Base-by-base conservation (phyloP, 2,797 vertebrate genomes). In the Epinephelus awoara region DNA sequence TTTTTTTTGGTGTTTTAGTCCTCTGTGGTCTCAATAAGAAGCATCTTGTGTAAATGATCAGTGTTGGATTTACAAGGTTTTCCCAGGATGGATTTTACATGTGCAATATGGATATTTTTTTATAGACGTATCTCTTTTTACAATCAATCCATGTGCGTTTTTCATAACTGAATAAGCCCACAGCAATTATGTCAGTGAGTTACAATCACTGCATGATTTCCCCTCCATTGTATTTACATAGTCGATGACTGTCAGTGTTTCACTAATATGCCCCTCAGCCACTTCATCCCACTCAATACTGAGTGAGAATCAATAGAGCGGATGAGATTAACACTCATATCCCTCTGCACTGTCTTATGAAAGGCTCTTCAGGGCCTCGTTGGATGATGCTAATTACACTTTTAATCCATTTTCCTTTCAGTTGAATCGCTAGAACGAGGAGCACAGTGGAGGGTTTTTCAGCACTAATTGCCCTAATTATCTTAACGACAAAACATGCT, bases 301-400 rank as follows among this genome's bases (percentile, higher is more conserved):
- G 85, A 92, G 85, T 42, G 86, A 86, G 89, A 93, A 94, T 94
- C 93, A 93, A 94, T 94, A 88, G 83, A 84, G 73, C 38, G 52
- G 74, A 90, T 68, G 89, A 89, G 93, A 94, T 93, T 92, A 94
- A 85, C 68, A 6, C 85, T 92, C 89, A 89, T 92, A 88, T 91
- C 85, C 84, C 49, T 73, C 82, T 75, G 84, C 83, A 89, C 88
- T 87, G 84, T 94, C 89, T 92, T 90, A 90, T 92, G 88, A 92
- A 89, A 90, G 69, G 89, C 90, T 92, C 89, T 91, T 90, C 62
- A 47, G 87, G 88, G 89, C 83, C 90, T 92, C 58, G 59, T 84
- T 67, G 83, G 87, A 90, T 82, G 85, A 90, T 88, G 85, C 79
- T 92, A 93, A 93, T 92, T 93, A 91, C 81, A 90, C 86, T 79